A percentile compares a stretch with the other conserved stretches of the same genome.
These are phyloP conservation scores for Schizopygopsis pylzovi DNA, from an alignment of 2,797 vertebrate species.

Conservation along the genomic window DNA sequence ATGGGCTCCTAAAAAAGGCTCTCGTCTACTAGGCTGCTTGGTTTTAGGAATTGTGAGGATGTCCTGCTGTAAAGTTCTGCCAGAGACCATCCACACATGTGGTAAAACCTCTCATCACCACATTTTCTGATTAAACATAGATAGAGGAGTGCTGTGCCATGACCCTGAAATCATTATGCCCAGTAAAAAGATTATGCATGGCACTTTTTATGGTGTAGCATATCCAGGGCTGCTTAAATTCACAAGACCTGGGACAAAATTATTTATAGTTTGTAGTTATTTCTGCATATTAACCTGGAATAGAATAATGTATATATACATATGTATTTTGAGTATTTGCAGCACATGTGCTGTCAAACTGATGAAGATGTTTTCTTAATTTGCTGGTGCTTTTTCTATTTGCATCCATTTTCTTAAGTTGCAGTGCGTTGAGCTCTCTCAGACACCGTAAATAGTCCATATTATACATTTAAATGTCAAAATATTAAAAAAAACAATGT, in stretches of 20 bases:
- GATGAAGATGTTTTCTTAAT: too few relatives aligned
- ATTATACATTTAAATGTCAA: background rate
- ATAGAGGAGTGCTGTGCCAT: conserved; percentile 1
- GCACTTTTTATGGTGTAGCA: conserved; percentile 1
- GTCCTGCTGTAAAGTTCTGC: conserved; percentile 25
- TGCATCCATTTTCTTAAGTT: too few relatives aligned
- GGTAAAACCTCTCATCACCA: background rate
- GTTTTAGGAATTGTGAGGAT: conserved; percentile 22
- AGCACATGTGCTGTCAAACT: too few relatives aligned
- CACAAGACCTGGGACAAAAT: background rate
- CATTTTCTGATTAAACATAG: conserved; percentile 10
- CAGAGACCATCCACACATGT: conserved; percentile 21
- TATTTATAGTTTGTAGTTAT: background rate
- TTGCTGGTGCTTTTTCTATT: too few relatives aligned
- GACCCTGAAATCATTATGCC: conserved; percentile 12
- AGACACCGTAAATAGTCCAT: background rate
- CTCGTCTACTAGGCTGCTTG: conserved; percentile 9
- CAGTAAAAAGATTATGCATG: background rate
- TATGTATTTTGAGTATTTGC: too few relatives aligned
- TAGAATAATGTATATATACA: background rate
- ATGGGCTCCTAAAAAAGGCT: conserved; percentile 20
- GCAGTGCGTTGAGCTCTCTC: too few relatives aligned
- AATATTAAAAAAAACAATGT: background rate
- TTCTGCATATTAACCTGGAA: background rate
- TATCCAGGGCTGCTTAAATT: background rate